A percentile compares a stretch with the other conserved stretches of the same genome.
phyloP scores from a whole-genome alignment of 2,113 vertebrate species.

The Mastomys natalensis region DNA sequence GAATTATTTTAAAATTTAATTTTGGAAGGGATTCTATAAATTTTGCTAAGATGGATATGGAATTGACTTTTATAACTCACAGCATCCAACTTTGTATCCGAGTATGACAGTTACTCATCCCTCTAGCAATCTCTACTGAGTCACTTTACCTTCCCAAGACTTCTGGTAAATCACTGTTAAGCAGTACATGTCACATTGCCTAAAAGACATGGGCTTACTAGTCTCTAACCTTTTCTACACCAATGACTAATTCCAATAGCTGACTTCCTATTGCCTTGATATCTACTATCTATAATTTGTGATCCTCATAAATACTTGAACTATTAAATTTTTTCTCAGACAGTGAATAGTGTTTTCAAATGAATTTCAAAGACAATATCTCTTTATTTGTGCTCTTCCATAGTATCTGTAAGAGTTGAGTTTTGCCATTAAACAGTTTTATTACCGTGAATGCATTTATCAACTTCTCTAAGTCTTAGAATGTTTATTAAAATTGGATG shows the following conservation, averaged over 20 bases:
- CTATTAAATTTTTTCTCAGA: background rate
- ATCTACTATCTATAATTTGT: background rate
- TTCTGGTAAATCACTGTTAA: background rate
- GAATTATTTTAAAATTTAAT: background rate
- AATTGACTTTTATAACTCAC: background rate
- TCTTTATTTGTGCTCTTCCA: background rate
- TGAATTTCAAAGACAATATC: background rate
- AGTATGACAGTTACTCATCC: background rate
- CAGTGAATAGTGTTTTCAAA: background rate
- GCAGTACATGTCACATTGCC: background rate
- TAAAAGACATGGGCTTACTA: background rate
- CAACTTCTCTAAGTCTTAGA: background rate
- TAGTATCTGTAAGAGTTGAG: background rate
- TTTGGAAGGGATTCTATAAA: background rate
- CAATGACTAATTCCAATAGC: background rate
- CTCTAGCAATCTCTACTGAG: background rate
- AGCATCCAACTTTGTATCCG: background rate
- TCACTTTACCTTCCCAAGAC: background rate
- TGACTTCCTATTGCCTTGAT: background rate
- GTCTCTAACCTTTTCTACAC: background rate
- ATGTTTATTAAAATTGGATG: background rate
- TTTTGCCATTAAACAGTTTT: background rate
- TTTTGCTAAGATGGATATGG: background rate
- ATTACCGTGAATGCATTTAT: background rate
- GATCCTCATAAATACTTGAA: background rate